Base-by-base conservation (phyloP, 2,888 invertebrate genomes). In the Eristalis intricaria region DNA sequence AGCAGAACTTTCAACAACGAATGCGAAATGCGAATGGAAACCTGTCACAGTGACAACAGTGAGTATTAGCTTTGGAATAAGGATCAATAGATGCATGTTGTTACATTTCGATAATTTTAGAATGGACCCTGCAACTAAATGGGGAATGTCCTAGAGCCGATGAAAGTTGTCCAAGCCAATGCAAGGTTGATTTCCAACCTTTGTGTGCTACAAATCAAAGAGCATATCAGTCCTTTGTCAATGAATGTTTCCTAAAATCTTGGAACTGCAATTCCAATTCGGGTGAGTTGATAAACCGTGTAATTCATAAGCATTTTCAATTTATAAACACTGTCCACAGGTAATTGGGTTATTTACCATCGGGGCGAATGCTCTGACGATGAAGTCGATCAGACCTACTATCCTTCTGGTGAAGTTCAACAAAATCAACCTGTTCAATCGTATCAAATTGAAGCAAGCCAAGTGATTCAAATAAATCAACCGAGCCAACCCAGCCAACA, bases 21-120 rank as follows among this genome's bases (percentile, higher is more conserved):
- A 3, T 86, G 86, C 43, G 82, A 86, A 15, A 82, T 86, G 82
- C 70, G 58, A 26, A 50, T 43, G 19, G 86, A 86, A 64, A 60
- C 75, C 11, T 86, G 86, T 29, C 56, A 23, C 23, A 74, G 78
- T 11, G 69, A 70, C 5, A 82, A 23, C 61, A 38, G 86, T 85
- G 29, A 10, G 10, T 56, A 13, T 7, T 13, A 3, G 10, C 3
- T 4, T 7, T 66, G 43, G 1, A 8, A 4, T 10, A 2, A 10
- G 15, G 13, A 43, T 32, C 0, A 13, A 2, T 26, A 1, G n/a
- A n/a, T 38, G 0, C 8, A 3, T 13, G 29, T 56, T 50, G 0
- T 13, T 0, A 19, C 29, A n/a, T 2, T 7, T 19, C 60, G 11
- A 0, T 13, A 5, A 1, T 65, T 68, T 22, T 22, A 86, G 86